These are phyloP conservation scores for Crotalus helleri DNA, from an alignment of 2,113 vertebrate species.

Conservation along the genomic window DNA sequence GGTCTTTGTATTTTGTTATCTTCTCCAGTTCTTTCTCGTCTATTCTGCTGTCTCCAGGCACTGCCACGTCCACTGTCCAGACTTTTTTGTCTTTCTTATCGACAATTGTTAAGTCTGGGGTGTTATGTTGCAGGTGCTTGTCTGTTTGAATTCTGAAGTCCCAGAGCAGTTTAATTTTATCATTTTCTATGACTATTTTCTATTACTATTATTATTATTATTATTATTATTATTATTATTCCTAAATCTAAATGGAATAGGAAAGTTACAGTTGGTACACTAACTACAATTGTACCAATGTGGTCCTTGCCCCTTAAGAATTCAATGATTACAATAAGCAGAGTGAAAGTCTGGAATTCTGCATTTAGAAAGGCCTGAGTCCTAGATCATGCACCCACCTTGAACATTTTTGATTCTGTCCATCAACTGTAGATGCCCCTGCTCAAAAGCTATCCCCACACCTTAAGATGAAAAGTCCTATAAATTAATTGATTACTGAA, in stretches of 20 bases:
- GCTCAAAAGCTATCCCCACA: neutral
- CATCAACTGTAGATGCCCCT: neutral
- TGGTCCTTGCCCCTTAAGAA: neutral
- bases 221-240: too few relatives aligned
- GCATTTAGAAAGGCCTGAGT: neutral
- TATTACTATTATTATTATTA: too few relatives aligned
- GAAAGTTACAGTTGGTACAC: neutral
- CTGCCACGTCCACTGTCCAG: too few relatives aligned
- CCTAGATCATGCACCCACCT: neutral
- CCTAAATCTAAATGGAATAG: neutral
- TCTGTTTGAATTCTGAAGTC: too few relatives aligned
- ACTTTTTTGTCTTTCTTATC: too few relatives aligned
- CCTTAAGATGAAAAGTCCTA: neutral
- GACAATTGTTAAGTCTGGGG: too few relatives aligned
- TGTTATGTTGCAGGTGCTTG: too few relatives aligned
- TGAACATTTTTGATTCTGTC: neutral
- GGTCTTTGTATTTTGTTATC: too few relatives aligned
- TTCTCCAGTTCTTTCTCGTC: too few relatives aligned
- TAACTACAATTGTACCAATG: neutral
- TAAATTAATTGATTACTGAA: neutral
- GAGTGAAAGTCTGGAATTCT: neutral
- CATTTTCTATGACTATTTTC: too few relatives aligned
- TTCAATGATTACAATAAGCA: neutral
- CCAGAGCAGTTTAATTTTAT: too few relatives aligned
- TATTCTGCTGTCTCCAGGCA: too few relatives aligned